phyloP scores from a whole-genome alignment of 2,113 vertebrate species.

The Brevimyrus niger region DNA sequence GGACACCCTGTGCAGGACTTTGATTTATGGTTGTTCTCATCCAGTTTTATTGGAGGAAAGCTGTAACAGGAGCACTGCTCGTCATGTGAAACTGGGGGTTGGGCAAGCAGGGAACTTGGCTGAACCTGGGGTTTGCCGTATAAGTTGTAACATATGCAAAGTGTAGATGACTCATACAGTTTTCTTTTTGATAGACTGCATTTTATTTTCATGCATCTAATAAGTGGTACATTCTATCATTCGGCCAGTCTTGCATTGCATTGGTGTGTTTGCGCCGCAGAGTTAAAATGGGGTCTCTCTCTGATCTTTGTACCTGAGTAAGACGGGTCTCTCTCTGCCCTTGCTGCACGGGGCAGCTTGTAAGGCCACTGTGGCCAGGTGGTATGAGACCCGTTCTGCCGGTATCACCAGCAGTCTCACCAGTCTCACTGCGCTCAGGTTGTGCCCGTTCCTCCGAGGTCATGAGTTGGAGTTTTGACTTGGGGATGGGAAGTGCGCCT shows the following conservation, averaged over 20 bases:
- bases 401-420: neutral
- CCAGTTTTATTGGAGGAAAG: neutral
- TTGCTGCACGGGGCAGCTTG: neutral
- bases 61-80: neutral
- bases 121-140: neutral
- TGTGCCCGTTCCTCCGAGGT: too few species aligned
- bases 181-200: neutral
- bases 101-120: neutral
- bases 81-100: neutral
- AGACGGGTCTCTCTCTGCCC: neutral
- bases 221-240: neutral
- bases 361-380: neutral
- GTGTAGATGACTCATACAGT: neutral
- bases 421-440: neutral
- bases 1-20: neutral
- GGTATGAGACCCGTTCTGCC: neutral
- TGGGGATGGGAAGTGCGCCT: neutral
- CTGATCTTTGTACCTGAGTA: neutral
- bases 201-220: neutral
- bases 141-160: neutral
- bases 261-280: neutral
- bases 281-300: neutral
- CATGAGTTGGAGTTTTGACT: too few species aligned
- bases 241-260: neutral
- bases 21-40: neutral